phyloP scores from a whole-genome alignment of 2,888 invertebrate species.

The Torymus auratus region DNA sequence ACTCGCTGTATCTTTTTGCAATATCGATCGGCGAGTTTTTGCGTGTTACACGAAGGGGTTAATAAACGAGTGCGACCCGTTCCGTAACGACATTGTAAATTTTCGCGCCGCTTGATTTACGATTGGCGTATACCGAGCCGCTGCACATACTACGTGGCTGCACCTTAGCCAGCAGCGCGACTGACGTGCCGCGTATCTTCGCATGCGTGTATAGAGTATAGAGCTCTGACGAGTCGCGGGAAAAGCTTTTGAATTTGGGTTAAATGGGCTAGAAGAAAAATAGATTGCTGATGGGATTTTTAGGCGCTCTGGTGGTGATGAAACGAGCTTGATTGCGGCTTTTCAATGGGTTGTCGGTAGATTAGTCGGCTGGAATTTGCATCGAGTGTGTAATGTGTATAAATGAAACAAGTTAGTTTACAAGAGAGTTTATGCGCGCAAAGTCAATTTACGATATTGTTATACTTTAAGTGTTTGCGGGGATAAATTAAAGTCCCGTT shows the following conservation, averaged over 20 bases:
- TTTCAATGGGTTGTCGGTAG: too few relatives aligned
- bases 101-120: slow-evolving; percentile 61
- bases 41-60: slow-evolving; percentile 44
- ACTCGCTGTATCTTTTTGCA: slow-evolving; percentile 5
- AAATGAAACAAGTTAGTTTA: too few relatives aligned
- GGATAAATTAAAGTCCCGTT: too few relatives aligned
- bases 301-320: background rate
- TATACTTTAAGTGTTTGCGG: too few relatives aligned
- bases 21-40: slow-evolving; percentile 38
- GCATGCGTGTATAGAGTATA: background rate
- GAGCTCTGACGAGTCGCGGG: too few relatives aligned
- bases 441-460: too few relatives aligned
- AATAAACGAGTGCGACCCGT: slow-evolving; percentile 38
- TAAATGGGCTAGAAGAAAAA: slow-evolving; percentile 32
- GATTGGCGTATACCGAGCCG: slow-evolving; percentile 2
- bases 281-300: background rate
- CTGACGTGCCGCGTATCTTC: background rate
- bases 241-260: slow-evolving; percentile 42
- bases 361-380: too few relatives aligned
- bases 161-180: background rate
- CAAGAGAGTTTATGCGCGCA: too few relatives aligned
- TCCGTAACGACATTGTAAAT: slow-evolving; percentile 61
- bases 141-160: slow-evolving; percentile 3
- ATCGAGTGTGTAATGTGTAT: too few relatives aligned
- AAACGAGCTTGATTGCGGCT: background rate